Conservation (phyloP, 2,113 vertebrate species). For the Lepus europaeus region DNA sequence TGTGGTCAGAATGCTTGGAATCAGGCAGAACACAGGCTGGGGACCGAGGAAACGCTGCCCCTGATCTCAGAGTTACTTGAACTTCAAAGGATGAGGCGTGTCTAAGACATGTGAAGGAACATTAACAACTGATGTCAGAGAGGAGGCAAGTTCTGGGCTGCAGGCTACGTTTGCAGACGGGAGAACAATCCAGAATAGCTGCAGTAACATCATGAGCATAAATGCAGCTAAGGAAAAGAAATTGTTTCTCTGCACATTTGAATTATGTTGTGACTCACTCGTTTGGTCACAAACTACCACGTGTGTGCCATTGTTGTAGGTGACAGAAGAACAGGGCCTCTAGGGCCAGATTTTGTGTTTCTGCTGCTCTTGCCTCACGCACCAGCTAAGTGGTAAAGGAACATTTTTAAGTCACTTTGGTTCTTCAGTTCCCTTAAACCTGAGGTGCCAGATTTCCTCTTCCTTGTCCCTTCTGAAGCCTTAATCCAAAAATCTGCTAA, state of each 20-base stretch:
- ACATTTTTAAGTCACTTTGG: neutral
- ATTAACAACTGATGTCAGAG: neutral
- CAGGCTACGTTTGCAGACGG: neutral
- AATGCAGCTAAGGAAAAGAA: neutral
- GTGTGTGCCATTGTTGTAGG: neutral
- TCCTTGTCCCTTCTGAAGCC: neutral
- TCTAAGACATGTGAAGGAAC: neutral
- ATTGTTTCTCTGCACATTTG: neutral
- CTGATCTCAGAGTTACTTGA: neutral
- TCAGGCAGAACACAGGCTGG: neutral
- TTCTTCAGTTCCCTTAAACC: conserved; percentile 46
- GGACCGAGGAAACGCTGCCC: neutral
- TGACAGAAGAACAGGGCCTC: fast-evolving
- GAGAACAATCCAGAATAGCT: neutral
- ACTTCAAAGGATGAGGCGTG: neutral
- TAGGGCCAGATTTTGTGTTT: neutral
- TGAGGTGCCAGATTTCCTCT: conserved; percentile 52
- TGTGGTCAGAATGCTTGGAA: neutral
- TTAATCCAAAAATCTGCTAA: conserved; percentile 17
- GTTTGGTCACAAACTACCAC: neutral
- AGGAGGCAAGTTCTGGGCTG: neutral
- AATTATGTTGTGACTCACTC: neutral
- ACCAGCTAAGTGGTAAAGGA: neutral
- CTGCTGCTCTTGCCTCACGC: neutral
- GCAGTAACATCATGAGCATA: neutral